These are phyloP conservation scores for Steinernema scapterisci DNA, from an alignment of 2,888 invertebrate genomes.

Conservation along the genomic window DNA sequence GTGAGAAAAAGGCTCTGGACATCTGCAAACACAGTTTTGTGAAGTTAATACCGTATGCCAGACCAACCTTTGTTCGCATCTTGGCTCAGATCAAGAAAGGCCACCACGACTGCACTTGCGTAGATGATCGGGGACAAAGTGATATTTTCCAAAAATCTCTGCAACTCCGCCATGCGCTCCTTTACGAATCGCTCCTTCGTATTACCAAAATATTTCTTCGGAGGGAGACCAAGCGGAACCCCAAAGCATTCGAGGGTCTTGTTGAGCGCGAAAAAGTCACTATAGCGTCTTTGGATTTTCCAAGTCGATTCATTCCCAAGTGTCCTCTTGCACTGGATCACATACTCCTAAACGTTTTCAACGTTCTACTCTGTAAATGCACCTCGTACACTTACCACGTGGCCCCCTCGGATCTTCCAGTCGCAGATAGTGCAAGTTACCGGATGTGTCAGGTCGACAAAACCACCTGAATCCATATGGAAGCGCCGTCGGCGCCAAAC, in stretches of 20 bases:
- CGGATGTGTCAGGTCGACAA: slow-evolving; percentile 9
- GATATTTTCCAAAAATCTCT: slow-evolving; percentile 41
- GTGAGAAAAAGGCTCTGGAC: slow-evolving; percentile 35
- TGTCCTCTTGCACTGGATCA: slow-evolving; percentile 31
- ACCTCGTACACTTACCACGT: slow-evolving; percentile 4
- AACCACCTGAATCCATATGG: background rate
- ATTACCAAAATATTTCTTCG: slow-evolving; percentile 44
- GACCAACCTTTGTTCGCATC: background rate
- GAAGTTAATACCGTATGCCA: background rate
- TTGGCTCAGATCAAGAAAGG: slow-evolving; percentile 31
- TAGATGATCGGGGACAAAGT: slow-evolving; percentile 40
- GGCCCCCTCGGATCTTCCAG: background rate
- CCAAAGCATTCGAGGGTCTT: slow-evolving; percentile 39
- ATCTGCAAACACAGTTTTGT: background rate
- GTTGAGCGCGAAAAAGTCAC: slow-evolving; percentile 40
- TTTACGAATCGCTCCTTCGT: slow-evolving; percentile 37
- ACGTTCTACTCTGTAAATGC: background rate
- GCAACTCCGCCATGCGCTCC: slow-evolving; percentile 38
- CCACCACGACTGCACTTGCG: slow-evolving; percentile 35
- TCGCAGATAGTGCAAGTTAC: slow-evolving; percentile 2
- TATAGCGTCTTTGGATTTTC: slow-evolving; percentile 41
- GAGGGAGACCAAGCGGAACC: slow-evolving; percentile 40
- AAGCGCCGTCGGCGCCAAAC: too few relatives aligned
- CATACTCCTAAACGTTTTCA: slow-evolving; percentile 38
- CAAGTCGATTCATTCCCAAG: slow-evolving; percentile 34